phyloP scores from a whole-genome alignment of 2,888 invertebrate species.

The Stenodera caucasica region DNA sequence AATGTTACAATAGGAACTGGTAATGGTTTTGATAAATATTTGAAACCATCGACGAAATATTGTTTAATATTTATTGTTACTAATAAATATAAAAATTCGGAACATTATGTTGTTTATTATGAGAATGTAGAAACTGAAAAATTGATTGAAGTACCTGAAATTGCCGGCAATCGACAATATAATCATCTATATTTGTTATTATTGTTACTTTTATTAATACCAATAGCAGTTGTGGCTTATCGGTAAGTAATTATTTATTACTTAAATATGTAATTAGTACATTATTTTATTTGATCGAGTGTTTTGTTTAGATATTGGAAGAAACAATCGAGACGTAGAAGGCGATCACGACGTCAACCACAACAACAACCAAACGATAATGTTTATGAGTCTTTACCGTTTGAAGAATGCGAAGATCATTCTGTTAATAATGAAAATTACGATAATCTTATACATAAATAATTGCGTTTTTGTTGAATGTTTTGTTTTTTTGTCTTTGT shows the following conservation, averaged over 20 bases:
- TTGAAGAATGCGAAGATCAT: slow-evolving; percentile 45
- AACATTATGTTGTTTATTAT: slow-evolving; percentile 48
- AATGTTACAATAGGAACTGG: slow-evolving; percentile 40
- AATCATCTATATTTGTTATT: slow-evolving; percentile 39
- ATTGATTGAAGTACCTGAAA: slow-evolving; percentile 20
- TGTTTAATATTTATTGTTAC: slow-evolving; percentile 49
- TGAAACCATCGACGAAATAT: slow-evolving; percentile 45
- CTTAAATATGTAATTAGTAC: slow-evolving; percentile 7
- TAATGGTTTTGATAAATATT: slow-evolving; percentile 30
- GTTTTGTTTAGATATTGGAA: slow-evolving; percentile 35
- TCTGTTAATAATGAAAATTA: slow-evolving; percentile 46
- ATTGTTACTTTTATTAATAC: slow-evolving; percentile 40
- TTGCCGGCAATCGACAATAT: slow-evolving; percentile 20
- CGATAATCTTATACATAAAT: slow-evolving; percentile 45
- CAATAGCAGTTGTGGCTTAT: slow-evolving; percentile 39
- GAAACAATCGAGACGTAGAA: slow-evolving; percentile 23
- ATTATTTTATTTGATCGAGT: slow-evolving; percentile 5
- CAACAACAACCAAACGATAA: slow-evolving; percentile 38
- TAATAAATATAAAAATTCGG: slow-evolving; percentile 42
- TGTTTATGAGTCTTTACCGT: slow-evolving; percentile 49
- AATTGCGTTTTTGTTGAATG: slow-evolving; percentile 11
- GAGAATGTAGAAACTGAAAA: slow-evolving; percentile 38
- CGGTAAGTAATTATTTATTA: slow-evolving; percentile 29
- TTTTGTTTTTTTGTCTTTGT: slow-evolving; percentile 14
- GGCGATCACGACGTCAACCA: slow-evolving; percentile 12